Evolutionary conservation across 2,888 invertebrate genomes (phyloP).

Genomic region (Charanyca ferruginea): DNA sequence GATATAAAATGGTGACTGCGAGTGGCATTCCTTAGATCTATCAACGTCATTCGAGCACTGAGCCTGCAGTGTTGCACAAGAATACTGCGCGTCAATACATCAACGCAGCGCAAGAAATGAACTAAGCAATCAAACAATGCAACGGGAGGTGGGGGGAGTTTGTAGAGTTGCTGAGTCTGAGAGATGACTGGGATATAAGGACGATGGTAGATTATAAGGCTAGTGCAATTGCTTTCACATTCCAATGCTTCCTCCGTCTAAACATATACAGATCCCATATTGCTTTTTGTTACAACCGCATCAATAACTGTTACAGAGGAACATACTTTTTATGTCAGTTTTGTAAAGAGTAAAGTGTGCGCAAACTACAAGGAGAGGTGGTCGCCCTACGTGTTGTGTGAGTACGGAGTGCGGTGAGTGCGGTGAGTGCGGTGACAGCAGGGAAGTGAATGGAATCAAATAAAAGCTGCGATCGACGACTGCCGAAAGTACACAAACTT

Average conservation of each 20-base stretch:
- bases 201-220: too few species aligned
- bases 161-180: too few species aligned
- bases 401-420: neutral
- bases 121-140: constrained; percentile 7
- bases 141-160: too few species aligned
- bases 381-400: neutral
- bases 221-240: too few species aligned
- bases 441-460: constrained; percentile 27
- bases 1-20: neutral
- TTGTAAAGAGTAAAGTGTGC: neutral
- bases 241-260: too few species aligned
- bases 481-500: constrained; percentile 64
- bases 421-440: neutral
- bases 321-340: neutral
- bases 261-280: too few species aligned
- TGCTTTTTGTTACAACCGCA: too few species aligned
- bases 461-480: constrained; percentile 59
- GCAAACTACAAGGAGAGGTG: neutral
- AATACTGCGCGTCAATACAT: neutral
- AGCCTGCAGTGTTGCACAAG: neutral
- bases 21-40: constrained; percentile 1
- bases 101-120: neutral
- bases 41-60: neutral
- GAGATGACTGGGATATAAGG: too few species aligned
- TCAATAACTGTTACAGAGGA: too few species aligned